Percentiles rank a stretch among this genome's conserved stretches.
These are phyloP conservation scores for Plecturocebus donacophilus DNA, from an alignment of 2,113 vertebrate genomes.

Conservation along the genomic window DNA sequence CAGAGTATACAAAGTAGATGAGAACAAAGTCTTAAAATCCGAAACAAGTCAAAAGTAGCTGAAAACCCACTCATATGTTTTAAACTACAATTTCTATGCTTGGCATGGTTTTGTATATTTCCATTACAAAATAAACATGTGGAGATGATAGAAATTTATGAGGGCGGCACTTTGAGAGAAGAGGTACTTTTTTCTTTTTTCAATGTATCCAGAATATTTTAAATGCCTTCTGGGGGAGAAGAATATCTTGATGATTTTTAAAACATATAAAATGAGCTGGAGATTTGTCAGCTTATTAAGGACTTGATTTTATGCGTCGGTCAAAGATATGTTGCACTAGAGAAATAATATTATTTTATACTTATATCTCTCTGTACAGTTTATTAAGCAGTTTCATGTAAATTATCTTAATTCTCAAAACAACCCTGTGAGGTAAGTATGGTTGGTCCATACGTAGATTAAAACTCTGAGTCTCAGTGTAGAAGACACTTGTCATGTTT, in stretches of 20 bases:
- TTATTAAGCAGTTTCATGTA: neutral
- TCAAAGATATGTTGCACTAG: slow-evolving; percentile 10
- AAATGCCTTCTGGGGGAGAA: neutral
- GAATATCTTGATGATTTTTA: neutral
- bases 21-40: slow-evolving; percentile 51
- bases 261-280: slow-evolving; percentile 12
- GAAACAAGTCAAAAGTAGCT: slow-evolving; percentile 40
- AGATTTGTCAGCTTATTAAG: slow-evolving; percentile 24
- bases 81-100: neutral
- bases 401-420: neutral
- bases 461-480: neutral
- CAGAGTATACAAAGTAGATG: slow-evolving; percentile 34
- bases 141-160: neutral
- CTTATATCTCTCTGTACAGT: neutral
- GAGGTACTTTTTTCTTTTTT: neutral
- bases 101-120: neutral
- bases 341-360: neutral
- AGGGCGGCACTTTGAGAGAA: neutral
- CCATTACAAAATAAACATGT: slow-evolving; percentile 44
- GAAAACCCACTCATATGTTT: slow-evolving; percentile 49
- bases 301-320: neutral
- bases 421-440: neutral
- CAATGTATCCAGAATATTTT: slow-evolving; percentile 12
- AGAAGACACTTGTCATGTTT: neutral
- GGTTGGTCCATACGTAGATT: neutral